phyloP scores from a whole-genome alignment of 2,113 vertebrate species.

The Podarcis cretensis region DNA sequence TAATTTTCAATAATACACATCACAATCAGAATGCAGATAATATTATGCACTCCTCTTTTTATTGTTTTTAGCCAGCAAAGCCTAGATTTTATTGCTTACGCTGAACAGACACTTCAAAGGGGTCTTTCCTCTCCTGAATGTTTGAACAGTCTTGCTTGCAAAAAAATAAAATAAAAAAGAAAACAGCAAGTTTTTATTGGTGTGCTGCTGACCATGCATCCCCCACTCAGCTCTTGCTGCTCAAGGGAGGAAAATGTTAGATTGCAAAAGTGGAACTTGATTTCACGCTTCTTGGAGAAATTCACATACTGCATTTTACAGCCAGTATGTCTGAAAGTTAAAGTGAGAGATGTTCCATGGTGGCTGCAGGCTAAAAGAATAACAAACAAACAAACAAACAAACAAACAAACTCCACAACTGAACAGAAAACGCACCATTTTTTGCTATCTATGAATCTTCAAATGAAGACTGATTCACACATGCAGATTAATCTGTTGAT shows the following conservation, averaged over 20 bases:
- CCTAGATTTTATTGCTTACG: neutral
- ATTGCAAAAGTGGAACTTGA: conserved; percentile 61
- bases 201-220: conserved; percentile 48
- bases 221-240: conserved; percentile 42
- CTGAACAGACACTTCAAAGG: conserved; percentile 14
- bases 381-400: neutral
- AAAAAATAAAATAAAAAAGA: neutral
- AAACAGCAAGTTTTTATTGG: conserved; percentile 17
- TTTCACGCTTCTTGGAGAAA: conserved; percentile 62
- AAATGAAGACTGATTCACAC: neutral
- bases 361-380: neutral
- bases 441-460: neutral
- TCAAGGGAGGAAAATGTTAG: conserved; percentile 58
- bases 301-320: conserved; percentile 49
- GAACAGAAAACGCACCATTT: neutral
- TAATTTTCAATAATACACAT: neutral
- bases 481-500: neutral
- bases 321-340: conserved; percentile 37
- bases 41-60: neutral
- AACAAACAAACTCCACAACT: neutral
- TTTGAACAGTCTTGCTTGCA: conserved; percentile 30
- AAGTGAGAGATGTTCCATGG: neutral
- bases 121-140: neutral
- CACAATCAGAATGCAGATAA: neutral
- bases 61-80: conserved; percentile 20